Conservation (phyloP, 2,888 invertebrate species). For the Ophion ellenae region DNA sequence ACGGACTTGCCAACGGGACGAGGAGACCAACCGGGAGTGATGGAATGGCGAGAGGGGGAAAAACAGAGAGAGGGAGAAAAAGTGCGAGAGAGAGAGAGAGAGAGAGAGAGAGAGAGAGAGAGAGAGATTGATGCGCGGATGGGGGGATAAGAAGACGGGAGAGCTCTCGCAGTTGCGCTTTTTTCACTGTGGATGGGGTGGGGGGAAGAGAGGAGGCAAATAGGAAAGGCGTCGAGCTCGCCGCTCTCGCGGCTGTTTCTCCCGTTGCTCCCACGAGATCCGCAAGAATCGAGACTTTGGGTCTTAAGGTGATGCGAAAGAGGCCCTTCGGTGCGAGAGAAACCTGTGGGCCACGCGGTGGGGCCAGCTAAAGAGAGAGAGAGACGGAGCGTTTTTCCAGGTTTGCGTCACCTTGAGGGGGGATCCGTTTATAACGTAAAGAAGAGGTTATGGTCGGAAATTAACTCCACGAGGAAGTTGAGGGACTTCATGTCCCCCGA, state of each 20-base stretch:
- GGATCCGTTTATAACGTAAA: too few relatives aligned
- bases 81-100: not conserved
- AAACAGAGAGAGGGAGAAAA: not conserved
- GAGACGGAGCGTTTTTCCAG: too few relatives aligned
- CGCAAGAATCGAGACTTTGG: constrained; percentile 45
- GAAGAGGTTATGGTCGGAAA: too few relatives aligned
- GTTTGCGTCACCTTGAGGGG: too few relatives aligned
- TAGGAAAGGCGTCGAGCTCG: constrained; percentile 35
- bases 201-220: constrained; percentile 14
- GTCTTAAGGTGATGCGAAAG: constrained; percentile 35
- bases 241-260: constrained; percentile 23
- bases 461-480: too few relatives aligned
- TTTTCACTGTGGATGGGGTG: not conserved
- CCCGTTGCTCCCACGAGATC: constrained; percentile 42
- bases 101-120: not conserved
- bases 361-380: too few relatives aligned
- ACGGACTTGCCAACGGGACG: constrained; percentile 52
- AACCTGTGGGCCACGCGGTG: not conserved
- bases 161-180: not conserved
- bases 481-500: too few relatives aligned
- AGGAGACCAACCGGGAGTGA: constrained; percentile 1
- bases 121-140: not conserved
- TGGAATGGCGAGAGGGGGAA: not conserved
- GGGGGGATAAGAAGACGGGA: constrained; percentile 19
- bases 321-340: not conserved